These are phyloP conservation scores for Saturnia pavonia DNA, from an alignment of 2,888 invertebrate genomes.

Conservation along the genomic window DNA sequence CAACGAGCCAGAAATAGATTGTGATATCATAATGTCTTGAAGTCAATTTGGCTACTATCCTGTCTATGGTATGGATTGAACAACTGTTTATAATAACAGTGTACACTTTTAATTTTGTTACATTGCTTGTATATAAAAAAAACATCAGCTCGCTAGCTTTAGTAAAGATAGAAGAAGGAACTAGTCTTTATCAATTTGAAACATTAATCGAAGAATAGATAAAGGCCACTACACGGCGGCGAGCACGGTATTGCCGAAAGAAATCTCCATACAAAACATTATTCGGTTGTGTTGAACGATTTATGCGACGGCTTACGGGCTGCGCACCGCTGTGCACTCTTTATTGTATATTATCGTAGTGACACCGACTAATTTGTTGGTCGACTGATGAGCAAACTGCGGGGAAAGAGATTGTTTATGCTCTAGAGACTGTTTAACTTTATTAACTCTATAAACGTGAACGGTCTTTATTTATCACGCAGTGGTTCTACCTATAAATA, in stretches of 20 bases:
- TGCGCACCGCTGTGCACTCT: slow-evolving; percentile 63
- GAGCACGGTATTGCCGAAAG: slow-evolving; percentile 72
- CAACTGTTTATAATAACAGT: slow-evolving; percentile 1
- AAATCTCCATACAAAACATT: slow-evolving; percentile 82
- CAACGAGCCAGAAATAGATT: slow-evolving; percentile 67
- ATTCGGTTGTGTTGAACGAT: slow-evolving; percentile 76
- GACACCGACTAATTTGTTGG: slow-evolving; percentile 81
- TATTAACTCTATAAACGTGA: slow-evolving; percentile 55
- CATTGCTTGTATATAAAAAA: neutral
- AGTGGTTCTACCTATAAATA: slow-evolving; percentile 19
- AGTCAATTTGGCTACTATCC: slow-evolving; percentile 52
- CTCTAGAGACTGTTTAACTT: slow-evolving; percentile 56
- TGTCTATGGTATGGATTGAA: slow-evolving; percentile 38
- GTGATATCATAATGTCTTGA: slow-evolving; percentile 70
- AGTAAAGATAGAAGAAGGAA: slow-evolving; percentile 44
- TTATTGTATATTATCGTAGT: slow-evolving; percentile 81
- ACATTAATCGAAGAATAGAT: slow-evolving; percentile 78
- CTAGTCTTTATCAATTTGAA: slow-evolving; percentile 58
- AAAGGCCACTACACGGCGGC: slow-evolving; percentile 71
- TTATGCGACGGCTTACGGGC: slow-evolving; percentile 73
- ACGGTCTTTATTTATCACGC: slow-evolving; percentile 27
- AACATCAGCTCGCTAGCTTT: slow-evolving; percentile 24
- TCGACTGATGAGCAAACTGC: slow-evolving; percentile 76
- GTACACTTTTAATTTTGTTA: neutral
- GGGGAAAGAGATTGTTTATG: slow-evolving; percentile 72